phyloP scores from a whole-genome alignment of 2,113 vertebrate genomes.

The Anoplopoma fimbria region DNA sequence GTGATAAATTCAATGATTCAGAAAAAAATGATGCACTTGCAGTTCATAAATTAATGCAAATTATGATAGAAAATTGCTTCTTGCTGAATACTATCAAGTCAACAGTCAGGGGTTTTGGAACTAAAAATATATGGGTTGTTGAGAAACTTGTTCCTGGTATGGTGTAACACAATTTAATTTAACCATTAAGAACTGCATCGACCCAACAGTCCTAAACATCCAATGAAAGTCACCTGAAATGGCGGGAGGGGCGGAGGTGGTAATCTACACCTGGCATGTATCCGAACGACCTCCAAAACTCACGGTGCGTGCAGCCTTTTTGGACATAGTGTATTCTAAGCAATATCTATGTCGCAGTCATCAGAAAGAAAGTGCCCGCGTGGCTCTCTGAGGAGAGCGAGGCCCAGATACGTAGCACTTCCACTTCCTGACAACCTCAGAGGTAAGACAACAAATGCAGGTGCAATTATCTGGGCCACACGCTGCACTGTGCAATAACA shows the following conservation, averaged over 20 bases:
- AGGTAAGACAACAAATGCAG: constrained; percentile 53
- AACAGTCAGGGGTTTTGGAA: not conserved
- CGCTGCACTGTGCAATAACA: not conserved
- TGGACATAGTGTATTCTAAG: constrained; percentile 62
- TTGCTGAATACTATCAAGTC: not conserved
- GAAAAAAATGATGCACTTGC: no score
- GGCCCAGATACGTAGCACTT: constrained; percentile 60
- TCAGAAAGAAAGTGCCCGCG: constrained; percentile 67
- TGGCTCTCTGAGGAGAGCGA: constrained; percentile 65
- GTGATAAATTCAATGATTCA: no score
- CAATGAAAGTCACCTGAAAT: constrained; percentile 58
- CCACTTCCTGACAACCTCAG: constrained; percentile 31
- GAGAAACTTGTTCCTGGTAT: not conserved
- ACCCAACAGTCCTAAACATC: constrained; percentile 20
- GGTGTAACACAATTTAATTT: not conserved
- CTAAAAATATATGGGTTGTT: not conserved
- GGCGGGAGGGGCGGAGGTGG: constrained; percentile 16
- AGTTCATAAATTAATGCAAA: no score
- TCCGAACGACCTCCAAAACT: constrained; percentile 72
- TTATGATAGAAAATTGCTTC: no score
- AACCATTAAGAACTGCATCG: not conserved
- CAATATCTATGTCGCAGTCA: constrained; percentile 73
- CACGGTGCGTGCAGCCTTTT: constrained; percentile 31
- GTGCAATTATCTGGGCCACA: constrained; percentile 67
- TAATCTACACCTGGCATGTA: constrained; percentile 70